These are phyloP conservation scores for Thymelicus acteon DNA, from an alignment of 2,888 invertebrate species.

Conservation along the genomic window DNA sequence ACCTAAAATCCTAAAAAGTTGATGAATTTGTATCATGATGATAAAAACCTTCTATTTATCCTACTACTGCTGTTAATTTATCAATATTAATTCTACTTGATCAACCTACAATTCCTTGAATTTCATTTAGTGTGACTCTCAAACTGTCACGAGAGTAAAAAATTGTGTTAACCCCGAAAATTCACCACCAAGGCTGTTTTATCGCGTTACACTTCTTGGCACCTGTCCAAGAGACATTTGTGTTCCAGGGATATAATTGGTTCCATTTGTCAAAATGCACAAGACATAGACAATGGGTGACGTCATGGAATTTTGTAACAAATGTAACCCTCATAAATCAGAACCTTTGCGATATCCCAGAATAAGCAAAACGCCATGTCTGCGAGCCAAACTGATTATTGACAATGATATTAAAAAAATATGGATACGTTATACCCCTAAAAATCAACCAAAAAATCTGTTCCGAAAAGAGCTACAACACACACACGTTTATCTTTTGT, in stretches of 20 bases:
- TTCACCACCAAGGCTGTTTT: slow-evolving; percentile 7
- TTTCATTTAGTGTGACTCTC: neutral
- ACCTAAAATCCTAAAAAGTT: no score
- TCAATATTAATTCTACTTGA: neutral
- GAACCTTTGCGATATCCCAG: neutral
- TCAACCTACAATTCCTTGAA: neutral
- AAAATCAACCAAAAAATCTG: no score
- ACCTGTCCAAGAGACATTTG: slow-evolving; percentile 3
- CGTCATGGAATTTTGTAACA: neutral
- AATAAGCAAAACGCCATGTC: neutral
- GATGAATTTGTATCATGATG: no score
- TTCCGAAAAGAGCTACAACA: no score
- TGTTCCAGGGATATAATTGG: neutral
- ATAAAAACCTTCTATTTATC: no score
- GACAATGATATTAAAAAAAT: no score
- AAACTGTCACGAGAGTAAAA: neutral
- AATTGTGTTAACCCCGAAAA: neutral
- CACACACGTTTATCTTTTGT: no score
- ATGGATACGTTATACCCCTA: no score
- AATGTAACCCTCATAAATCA: neutral
- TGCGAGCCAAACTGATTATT: no score
- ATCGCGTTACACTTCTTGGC: slow-evolving; percentile 5
- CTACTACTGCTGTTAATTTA: no score
- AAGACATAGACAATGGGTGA: neutral
- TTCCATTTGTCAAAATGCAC: neutral